These are phyloP conservation scores for Noctua fimbriata DNA, from an alignment of 2,888 invertebrate genomes.

Conservation along the genomic window DNA sequence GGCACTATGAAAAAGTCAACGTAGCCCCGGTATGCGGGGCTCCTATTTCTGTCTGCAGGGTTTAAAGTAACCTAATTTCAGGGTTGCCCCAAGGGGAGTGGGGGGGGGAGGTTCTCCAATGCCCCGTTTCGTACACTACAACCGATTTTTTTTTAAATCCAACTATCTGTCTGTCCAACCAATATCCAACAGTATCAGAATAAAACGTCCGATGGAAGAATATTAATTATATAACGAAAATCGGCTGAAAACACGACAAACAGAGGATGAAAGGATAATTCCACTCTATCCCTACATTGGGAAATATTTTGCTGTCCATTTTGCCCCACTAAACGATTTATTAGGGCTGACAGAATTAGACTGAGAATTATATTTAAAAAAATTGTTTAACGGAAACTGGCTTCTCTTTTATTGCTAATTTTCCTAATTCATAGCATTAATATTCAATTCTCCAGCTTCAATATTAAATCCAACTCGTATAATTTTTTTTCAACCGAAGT, in stretches of 20 bases:
- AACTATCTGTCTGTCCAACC: no score
- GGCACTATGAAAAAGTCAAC: no score
- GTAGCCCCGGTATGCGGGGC: no score
- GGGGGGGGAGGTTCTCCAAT: no score
- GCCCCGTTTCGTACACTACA: no score
- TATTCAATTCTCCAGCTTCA: background rate
- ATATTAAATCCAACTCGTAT: background rate
- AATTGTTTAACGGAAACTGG: background rate
- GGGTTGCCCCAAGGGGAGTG: no score
- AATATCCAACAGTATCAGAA: background rate
- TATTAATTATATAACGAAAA: slow-evolving; percentile 5
- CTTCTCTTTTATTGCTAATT: background rate
- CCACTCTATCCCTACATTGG: background rate
- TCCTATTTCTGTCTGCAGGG: no score
- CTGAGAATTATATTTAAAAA: background rate
- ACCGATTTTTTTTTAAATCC: no score
- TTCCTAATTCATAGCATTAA: background rate
- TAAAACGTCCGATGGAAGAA: background rate
- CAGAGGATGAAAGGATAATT: background rate
- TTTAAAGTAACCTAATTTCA: no score
- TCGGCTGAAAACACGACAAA: slow-evolving; percentile 23
- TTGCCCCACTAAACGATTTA: background rate
- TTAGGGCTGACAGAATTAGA: background rate
- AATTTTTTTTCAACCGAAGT: background rate
- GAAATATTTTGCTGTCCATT: background rate